Conservation (phyloP, 2,113 vertebrate species). For the Sisor rabdophorus region DNA sequence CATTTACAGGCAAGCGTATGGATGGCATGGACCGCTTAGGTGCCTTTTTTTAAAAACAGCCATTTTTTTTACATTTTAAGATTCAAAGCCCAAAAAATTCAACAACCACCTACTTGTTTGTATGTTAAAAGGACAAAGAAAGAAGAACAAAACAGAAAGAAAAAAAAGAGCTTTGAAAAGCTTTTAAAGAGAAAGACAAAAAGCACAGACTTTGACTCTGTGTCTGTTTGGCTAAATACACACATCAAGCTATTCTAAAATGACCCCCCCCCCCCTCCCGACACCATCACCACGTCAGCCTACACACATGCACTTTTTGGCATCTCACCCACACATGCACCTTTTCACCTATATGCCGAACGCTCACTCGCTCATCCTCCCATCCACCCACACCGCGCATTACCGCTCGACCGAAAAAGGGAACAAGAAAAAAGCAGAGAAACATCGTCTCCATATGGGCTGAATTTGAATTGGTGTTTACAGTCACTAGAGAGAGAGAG, state of each 20-base stretch:
- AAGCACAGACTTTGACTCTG: constrained; percentile 2
- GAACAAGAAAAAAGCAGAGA: constrained; percentile 8
- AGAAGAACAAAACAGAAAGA: neutral
- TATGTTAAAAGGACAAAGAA: neutral
- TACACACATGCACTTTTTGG: constrained; percentile 65
- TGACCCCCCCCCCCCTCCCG: constrained; percentile 51
- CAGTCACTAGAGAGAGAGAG: constrained; percentile 34
- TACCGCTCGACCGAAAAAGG: constrained; percentile 29
- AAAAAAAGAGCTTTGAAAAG: constrained; percentile 3
- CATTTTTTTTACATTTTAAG: neutral
- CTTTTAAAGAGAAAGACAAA: neutral
- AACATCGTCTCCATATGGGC: constrained; percentile 11
- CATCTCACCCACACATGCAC: constrained; percentile 51
- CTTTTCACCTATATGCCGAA: constrained; percentile 21
- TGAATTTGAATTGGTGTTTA: constrained; percentile 15
- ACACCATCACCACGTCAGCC: constrained; percentile 43
- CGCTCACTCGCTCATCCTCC: neutral
- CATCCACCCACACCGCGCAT: constrained; percentile 36
- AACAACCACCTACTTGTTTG: constrained; percentile 13
- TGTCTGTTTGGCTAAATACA: constrained; percentile 16
- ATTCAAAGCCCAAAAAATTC: constrained; percentile 1
- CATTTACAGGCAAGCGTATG: constrained; percentile 37
- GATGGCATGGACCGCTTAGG: constrained; percentile 24
- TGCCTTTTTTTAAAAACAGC: neutral
- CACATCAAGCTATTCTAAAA: constrained; percentile 48